A percentile compares a stretch with the other conserved stretches of the same genome.
phyloP scores from a whole-genome alignment of 2,797 vertebrate species.

The Peromyscus nudipes region DNA sequence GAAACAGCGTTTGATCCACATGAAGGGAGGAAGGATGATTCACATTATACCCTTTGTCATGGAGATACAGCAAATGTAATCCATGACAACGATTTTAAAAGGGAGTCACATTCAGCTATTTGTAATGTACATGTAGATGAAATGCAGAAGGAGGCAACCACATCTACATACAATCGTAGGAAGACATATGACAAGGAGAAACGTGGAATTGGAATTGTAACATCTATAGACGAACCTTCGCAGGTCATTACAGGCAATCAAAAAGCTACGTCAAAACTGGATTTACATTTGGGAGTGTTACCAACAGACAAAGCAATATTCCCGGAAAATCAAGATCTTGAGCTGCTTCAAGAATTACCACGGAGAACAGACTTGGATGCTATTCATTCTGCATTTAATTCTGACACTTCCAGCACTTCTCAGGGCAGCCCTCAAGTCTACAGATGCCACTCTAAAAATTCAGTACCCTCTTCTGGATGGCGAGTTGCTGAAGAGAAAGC shows the following conservation, averaged over 20 bases:
- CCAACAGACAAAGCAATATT: conserved; percentile 30
- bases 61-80: conserved; percentile 87
- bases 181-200: conserved; percentile 84
- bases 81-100: conserved; percentile 89
- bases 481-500: neutral
- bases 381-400: conserved; percentile 68
- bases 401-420: conserved; percentile 77
- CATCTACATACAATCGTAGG: conserved; percentile 74
- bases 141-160: conserved; percentile 83
- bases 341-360: conserved; percentile 68
- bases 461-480: conserved; percentile 18
- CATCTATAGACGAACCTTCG: conserved; percentile 75
- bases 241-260: conserved; percentile 77
- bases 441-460: conserved; percentile 49
- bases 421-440: conserved; percentile 71
- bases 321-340: conserved; percentile 63
- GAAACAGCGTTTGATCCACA: conserved; percentile 90
- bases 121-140: conserved; percentile 86
- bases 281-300: conserved; percentile 72
- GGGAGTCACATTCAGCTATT: conserved; percentile 87
- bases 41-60: conserved; percentile 90
- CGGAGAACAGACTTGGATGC: conserved; percentile 60
- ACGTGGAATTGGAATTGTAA: conserved; percentile 68
- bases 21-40: conserved; percentile 89
- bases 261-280: conserved; percentile 69